Evolutionary conservation across 37 sponge, comb jelly and placozoan genomes (phyloP).

Genomic region (Oopsacas minuta): DNA sequence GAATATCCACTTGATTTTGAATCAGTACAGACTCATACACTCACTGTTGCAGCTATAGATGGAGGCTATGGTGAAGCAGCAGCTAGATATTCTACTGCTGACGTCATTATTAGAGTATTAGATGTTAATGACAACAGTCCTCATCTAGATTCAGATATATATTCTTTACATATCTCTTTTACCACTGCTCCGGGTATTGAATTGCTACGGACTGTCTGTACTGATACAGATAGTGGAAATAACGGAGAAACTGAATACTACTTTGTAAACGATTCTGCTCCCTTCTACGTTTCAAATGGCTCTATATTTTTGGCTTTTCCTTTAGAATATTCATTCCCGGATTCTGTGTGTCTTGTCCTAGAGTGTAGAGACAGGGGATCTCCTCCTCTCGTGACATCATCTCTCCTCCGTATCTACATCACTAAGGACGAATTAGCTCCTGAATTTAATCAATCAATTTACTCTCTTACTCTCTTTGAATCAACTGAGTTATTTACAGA

Average conservation of each 20-base stretch:
- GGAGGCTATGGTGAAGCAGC: constrained; percentile 36
- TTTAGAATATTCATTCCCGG: background rate
- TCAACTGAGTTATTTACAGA: background rate
- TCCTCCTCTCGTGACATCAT: background rate
- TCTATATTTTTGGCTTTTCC: background rate
- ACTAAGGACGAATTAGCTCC: constrained; percentile 8
- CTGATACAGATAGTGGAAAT: constrained; percentile 3
- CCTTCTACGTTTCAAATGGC: background rate
- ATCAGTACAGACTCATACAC: constrained; percentile 25
- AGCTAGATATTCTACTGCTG: constrained; percentile 12
- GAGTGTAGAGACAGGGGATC: background rate
- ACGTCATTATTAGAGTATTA: constrained; percentile 39
- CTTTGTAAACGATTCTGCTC: background rate
- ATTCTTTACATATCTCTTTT: background rate
- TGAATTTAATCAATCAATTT: background rate
- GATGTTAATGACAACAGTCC: constrained; percentile 61
- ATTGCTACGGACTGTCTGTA: background rate
- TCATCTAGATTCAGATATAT: constrained; percentile 16
- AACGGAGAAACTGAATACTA: background rate
- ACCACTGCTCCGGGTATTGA: background rate
- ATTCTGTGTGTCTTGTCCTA: background rate
- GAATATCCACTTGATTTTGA: constrained; percentile 36
- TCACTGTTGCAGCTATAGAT: constrained; percentile 42
- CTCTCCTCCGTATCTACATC: background rate
- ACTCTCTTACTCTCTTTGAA: background rate